Percentiles rank a stretch among this genome's conserved stretches.
These are phyloP conservation scores for Dromiciops gliroides DNA, from an alignment of 2,113 vertebrate genomes.

Conservation along the genomic window DNA sequence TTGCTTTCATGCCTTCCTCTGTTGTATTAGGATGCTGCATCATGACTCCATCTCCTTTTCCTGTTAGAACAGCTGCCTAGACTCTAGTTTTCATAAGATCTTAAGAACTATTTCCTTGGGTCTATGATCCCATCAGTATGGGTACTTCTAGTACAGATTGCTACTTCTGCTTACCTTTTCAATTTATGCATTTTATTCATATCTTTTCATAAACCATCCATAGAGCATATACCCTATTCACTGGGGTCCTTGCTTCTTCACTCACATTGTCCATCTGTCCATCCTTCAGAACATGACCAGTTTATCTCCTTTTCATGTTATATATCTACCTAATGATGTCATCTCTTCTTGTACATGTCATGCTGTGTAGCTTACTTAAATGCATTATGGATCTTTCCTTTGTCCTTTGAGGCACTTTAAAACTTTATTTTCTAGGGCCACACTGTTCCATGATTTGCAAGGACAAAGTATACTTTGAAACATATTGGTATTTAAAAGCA, in stretches of 20 bases:
- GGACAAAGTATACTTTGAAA: not conserved
- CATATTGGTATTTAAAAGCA: not conserved
- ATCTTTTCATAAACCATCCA: no score
- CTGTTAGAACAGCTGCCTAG: not conserved
- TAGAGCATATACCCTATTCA: no score
- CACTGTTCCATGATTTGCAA: not conserved
- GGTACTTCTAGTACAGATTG: not conserved
- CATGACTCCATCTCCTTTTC: not conserved
- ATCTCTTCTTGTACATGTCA: not conserved
- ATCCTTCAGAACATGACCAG: no score
- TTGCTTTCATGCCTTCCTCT: not conserved
- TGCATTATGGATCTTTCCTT: not conserved
- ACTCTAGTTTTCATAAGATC: not conserved
- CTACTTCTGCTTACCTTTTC: not conserved
- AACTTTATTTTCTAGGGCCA: not conserved
- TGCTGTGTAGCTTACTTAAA: not conserved
- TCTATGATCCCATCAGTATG: not conserved
- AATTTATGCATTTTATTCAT: not conserved
- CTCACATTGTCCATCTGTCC: no score
- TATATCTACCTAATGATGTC: no score
- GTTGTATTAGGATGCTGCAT: not conserved
- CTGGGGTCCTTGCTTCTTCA: no score
- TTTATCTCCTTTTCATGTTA: no score
- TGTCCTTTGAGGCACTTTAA: not conserved
- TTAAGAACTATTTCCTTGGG: not conserved